These are phyloP conservation scores for Trichogramma evanescens DNA, from an alignment of 2,888 invertebrate species.

Conservation along the genomic window DNA sequence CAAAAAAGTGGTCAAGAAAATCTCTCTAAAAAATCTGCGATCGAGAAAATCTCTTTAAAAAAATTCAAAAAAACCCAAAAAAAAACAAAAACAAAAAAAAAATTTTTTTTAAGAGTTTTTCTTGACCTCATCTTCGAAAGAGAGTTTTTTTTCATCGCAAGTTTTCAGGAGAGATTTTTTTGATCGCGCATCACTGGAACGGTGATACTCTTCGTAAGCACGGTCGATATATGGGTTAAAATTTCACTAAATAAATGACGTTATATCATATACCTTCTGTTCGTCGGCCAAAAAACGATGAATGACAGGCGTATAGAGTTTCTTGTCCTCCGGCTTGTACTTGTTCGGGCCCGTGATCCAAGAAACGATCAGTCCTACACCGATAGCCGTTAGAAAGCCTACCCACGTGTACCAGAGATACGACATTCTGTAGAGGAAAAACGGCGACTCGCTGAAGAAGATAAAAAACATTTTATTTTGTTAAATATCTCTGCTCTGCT, in stretches of 20 bases:
- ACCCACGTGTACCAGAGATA: conserved; percentile 72
- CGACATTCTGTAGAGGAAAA: conserved; percentile 63
- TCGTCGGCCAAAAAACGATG: conserved; percentile 49
- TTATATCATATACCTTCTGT: conserved; percentile 5
- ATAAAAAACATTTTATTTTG: conserved; percentile 19
- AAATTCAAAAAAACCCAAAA: too few species aligned
- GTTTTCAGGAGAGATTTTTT: too few species aligned
- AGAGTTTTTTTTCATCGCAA: too few species aligned
- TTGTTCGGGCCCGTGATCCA: conserved; percentile 60
- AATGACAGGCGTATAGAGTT: conserved; percentile 59
- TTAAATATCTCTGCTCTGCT: neutral
- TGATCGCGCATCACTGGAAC: too few species aligned
- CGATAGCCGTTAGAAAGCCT: conserved; percentile 61
- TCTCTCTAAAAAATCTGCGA: too few species aligned
- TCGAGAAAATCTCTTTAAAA: too few species aligned
- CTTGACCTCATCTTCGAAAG: too few species aligned
- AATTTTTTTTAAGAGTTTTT: too few species aligned
- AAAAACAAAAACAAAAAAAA: too few species aligned
- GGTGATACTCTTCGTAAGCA: too few species aligned
- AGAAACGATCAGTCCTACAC: conserved; percentile 62
- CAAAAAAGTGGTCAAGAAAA: too few species aligned
- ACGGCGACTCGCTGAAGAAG: conserved; percentile 52
- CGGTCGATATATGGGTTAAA: too few species aligned
- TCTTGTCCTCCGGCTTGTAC: conserved; percentile 55
- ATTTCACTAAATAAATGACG: neutral